Evolutionary conservation across 2,888 invertebrate species (phyloP), one percentile per base, ranked within the genome.

Genomic region (Cartodere bifasciata): DNA sequence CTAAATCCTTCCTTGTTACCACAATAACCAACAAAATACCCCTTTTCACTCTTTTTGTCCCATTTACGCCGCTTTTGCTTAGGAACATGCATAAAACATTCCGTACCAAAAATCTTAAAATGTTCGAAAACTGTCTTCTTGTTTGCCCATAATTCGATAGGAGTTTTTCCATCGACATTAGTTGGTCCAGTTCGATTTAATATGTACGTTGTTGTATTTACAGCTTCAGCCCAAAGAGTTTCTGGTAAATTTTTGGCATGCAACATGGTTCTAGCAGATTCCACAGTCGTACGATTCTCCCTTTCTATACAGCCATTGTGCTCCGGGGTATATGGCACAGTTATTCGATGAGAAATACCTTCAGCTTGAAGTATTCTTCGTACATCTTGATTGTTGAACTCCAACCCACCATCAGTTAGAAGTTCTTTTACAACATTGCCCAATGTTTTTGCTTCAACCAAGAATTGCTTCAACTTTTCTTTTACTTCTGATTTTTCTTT

Each of bases 291-390:
- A 27, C 50, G 38, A 36, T 47, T 58, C 32, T 54, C 49, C 7
- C 52, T 39, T 31, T 56, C 53, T 0, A 49, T 48, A 30, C 41
- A 36, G 3, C 54, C 52, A 38, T 59, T 60, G 39, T 57, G 53
- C 38, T 55, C 15, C 11, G 55, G 53, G 9, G 51, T 51, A 34
- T 50, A 52, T 4, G 43, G 33, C 1, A 47, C 46, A 4, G 44
- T 43, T 35, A 28, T 45, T 38, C 50, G 47, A 25, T 51, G 49
- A 16, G 20, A 31, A 6, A 52, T 48, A 7, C 50, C 52, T 15
- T 28, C 13, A 27, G 28, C 34, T 4, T 29, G 9, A 13, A 43
- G 44, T 13, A 48, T 15, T 10, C 43, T 32, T 24, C 35, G 24
- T 1, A 49, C 22, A n/a, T 43, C 35, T 28, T 39, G 34, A 32